Evolutionary conservation across 2,113 vertebrate genomes (phyloP).

Genomic region (Chlorocebus sabaeus): DNA sequence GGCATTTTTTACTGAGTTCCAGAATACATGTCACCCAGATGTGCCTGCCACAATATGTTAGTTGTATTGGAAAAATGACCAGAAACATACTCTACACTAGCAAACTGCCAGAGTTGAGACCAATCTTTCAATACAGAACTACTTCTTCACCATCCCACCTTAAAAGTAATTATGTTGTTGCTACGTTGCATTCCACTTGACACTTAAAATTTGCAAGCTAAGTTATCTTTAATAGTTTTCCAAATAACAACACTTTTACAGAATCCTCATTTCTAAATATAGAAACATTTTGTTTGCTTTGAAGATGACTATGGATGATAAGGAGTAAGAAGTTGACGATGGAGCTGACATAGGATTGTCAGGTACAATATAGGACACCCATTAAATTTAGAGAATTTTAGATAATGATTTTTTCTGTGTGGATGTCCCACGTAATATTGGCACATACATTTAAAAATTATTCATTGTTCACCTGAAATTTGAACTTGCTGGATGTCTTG

Average conservation of each 20-base stretch:
- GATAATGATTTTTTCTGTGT: neutral
- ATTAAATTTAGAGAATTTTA: neutral
- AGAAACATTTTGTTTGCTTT: neutral
- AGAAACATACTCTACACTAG: neutral
- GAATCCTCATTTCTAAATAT: slow-evolving; percentile 4
- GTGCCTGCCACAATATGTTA: slow-evolving; percentile 41
- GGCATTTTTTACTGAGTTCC: slow-evolving; percentile 32
- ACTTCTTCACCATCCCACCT: neutral
- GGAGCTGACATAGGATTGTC: neutral
- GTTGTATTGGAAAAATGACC: slow-evolving; percentile 39
- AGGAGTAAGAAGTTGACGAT: neutral
- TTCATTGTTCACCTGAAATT: neutral
- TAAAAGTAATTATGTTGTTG: slow-evolving; percentile 35
- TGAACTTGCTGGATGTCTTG: neutral
- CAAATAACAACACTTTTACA: neutral
- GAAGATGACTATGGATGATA: neutral
- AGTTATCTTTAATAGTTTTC: slow-evolving; percentile 17
- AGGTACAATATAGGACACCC: neutral
- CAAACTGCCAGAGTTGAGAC: neutral
- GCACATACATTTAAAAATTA: neutral
- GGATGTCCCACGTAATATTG: neutral
- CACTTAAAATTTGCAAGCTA: slow-evolving; percentile 14
- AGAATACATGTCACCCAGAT: slow-evolving; percentile 56
- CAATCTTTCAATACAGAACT: neutral
- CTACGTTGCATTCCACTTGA: neutral